Evolutionary conservation across 2,888 invertebrate genomes (phyloP).

Genomic region (Holacanthella duospinosa): DNA sequence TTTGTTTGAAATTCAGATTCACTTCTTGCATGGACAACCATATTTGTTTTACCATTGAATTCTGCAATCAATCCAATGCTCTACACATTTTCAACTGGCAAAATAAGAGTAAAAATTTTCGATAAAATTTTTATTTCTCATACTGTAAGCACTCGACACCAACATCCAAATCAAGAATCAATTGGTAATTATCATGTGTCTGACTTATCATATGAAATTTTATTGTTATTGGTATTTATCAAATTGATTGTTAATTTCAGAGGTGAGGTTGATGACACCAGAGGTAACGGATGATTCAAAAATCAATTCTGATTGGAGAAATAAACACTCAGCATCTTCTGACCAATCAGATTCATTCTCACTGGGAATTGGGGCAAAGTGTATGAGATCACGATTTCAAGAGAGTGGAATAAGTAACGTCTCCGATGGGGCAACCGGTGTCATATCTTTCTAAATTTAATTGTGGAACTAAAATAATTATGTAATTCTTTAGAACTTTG

Average conservation of each 20-base stretch:
- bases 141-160: neutral
- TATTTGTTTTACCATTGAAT: constrained; percentile 57
- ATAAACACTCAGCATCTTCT: neutral
- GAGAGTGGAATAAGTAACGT: neutral
- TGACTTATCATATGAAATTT: too few relatives aligned
- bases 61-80: constrained; percentile 56
- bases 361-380: neutral
- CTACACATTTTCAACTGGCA: constrained; percentile 54
- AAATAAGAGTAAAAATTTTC: neutral
- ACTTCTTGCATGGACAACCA: constrained; percentile 54
- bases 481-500: too few relatives aligned
- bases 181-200: neutral
- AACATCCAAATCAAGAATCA: neutral
- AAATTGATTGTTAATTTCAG: neutral
- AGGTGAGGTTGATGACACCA: neutral
- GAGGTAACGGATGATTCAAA: neutral
- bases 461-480: too few relatives aligned
- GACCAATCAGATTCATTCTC: neutral
- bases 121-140: neutral
- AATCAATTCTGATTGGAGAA: neutral
- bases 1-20: constrained; percentile 44
- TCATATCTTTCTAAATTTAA: neutral
- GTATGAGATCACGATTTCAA: neutral
- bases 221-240: neutral
- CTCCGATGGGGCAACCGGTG: neutral